A percentile compares a stretch with the other conserved stretches of the same genome.
phyloP scores from a whole-genome alignment of 2,888 invertebrate species.

The Scelioninae gen. 2 region DNA sequence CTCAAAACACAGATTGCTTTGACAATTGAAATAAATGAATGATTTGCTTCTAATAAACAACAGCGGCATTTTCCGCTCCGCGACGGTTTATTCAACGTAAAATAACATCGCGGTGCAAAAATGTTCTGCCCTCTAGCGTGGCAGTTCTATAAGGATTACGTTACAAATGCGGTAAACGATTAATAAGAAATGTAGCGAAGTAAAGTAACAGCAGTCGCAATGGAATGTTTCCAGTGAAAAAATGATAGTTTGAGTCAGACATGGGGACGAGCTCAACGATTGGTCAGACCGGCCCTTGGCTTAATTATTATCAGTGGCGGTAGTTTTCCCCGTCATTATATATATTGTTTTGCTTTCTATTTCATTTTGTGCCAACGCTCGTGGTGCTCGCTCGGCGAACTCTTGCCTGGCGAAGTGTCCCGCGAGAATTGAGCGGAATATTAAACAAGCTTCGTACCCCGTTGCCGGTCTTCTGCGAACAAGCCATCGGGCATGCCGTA shows the following conservation, averaged over 20 bases:
- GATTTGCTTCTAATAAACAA: no score
- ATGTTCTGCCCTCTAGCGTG: no score
- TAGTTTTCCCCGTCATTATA: conserved; percentile 13
- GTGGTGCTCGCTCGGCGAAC: conserved; percentile 57
- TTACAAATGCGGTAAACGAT: no score
- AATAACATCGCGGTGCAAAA: no score
- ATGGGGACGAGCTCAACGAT: conserved; percentile 12
- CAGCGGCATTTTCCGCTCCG: no score
- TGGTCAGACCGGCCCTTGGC: conserved; percentile 23
- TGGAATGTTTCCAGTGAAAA: no score
- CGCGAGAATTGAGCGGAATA: conserved; percentile 65
- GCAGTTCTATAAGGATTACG: no score
- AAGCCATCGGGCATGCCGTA: conserved; percentile 67
- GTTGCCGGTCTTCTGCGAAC: conserved; percentile 55
- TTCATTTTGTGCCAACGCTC: conserved; percentile 38
- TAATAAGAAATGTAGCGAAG: background rate
- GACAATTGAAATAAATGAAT: no score
- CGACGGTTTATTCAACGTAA: background rate
- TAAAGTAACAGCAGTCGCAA: no score
- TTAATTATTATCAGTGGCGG: conserved; percentile 17
- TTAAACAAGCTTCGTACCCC: conserved; percentile 65
- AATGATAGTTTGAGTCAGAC: no score
- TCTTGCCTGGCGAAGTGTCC: conserved; percentile 60
- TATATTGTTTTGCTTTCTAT: conserved; percentile 31
- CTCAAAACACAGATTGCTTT: no score